phyloP scores from a whole-genome alignment of 2,113 vertebrate species.

The Sinocyclocheilus anophthalmus region DNA sequence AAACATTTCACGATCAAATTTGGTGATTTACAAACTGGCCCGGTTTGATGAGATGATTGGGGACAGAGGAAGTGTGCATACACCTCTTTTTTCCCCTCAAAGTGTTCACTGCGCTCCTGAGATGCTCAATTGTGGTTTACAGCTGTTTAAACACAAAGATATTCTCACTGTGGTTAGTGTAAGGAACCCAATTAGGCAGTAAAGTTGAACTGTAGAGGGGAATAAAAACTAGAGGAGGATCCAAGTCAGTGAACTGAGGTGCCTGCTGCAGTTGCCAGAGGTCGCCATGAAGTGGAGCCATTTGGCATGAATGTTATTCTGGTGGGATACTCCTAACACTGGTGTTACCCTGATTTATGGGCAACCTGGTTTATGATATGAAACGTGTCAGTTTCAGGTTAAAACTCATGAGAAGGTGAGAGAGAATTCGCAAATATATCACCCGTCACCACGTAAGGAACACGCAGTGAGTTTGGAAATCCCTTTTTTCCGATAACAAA shows the following conservation, averaged over 20 bases:
- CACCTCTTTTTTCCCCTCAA: constrained; percentile 15
- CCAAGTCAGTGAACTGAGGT: constrained; percentile 34
- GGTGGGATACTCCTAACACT: constrained; percentile 48
- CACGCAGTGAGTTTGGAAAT: constrained; percentile 19
- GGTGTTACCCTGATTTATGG: constrained; percentile 60
- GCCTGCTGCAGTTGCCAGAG: constrained; percentile 36
- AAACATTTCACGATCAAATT: constrained; percentile 42
- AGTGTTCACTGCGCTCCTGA: constrained; percentile 53
- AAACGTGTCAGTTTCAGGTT: constrained; percentile 54
- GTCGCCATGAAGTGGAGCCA: constrained; percentile 42
- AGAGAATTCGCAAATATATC: constrained; percentile 51
- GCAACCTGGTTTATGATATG: constrained; percentile 50
- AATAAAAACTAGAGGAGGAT: constrained; percentile 12
- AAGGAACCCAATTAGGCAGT: constrained; percentile 55
- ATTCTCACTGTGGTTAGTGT: constrained; percentile 53
- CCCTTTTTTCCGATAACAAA: constrained; percentile 34
- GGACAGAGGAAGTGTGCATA: not conserved
- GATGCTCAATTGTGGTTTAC: constrained; percentile 57
- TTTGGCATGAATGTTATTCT: constrained; percentile 47
- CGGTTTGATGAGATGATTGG: constrained; percentile 16
- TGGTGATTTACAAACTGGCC: constrained; percentile 49
- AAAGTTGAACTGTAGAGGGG: constrained; percentile 48
- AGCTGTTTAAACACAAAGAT: constrained; percentile 61
- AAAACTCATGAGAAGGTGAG: constrained; percentile 57
- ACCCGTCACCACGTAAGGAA: constrained; percentile 20